Conservation (phyloP, 35 echinoderm and acorn worm species). For the Lytechinus variegatus region DNA sequence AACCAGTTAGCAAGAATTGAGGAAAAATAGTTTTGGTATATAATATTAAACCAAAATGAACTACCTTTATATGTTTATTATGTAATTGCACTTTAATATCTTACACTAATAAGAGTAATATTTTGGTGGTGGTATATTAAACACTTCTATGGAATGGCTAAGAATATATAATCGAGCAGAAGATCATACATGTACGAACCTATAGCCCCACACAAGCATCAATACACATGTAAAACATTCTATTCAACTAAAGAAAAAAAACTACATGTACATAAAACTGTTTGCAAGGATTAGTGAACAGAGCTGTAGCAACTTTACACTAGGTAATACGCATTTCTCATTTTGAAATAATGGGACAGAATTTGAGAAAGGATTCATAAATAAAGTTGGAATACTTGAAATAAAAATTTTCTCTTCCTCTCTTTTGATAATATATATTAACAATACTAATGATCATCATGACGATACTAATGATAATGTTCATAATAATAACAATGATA, state of each 20-base stretch:
- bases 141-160: slow-evolving; percentile 11
- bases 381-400: neutral
- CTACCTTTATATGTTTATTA: neutral
- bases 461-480: no score
- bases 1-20: neutral
- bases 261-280: neutral
- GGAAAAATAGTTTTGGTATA: neutral
- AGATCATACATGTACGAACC: neutral
- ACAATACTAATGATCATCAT: no score
- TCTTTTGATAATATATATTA: no score
- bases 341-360: neutral
- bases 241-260: neutral
- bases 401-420: neutral
- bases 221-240: neutral
- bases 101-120: neutral
- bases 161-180: neutral
- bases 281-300: neutral
- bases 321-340: neutral
- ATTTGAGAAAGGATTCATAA: neutral
- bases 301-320: neutral
- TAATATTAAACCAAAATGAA: neutral
- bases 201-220: neutral
- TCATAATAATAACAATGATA: no score
- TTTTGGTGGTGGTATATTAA: neutral
- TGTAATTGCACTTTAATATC: slow-evolving; percentile 6